A percentile compares a stretch with the other conserved stretches of the same genome.
These are phyloP conservation scores for Cephalopholis sonnerati DNA, from an alignment of 2,113 vertebrate genomes.

Conservation along the genomic window DNA sequence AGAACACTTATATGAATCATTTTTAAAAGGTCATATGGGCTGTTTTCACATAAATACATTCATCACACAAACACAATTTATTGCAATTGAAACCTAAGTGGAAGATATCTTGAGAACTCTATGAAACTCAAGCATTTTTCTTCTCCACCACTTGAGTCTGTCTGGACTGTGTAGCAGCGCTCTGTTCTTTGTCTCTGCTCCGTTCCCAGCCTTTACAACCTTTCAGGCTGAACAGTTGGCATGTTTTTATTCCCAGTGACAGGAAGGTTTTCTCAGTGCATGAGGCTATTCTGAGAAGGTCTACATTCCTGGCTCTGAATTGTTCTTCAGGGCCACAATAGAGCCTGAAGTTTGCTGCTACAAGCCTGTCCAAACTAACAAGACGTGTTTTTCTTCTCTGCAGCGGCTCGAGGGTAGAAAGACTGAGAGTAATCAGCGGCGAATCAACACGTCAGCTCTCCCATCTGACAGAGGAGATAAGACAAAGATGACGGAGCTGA, in stretches of 20 bases:
- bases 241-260: conserved; percentile 20
- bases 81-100: too few relatives aligned
- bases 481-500: not conserved
- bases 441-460: not conserved
- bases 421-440: not conserved
- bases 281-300: conserved; percentile 20
- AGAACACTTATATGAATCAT: too few relatives aligned
- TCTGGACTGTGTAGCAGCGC: not conserved
- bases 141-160: not conserved
- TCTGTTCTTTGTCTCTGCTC: not conserved
- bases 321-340: conserved; percentile 24
- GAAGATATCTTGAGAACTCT: too few relatives aligned
- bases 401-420: not conserved
- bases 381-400: conserved; percentile 7
- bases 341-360: conserved; percentile 20
- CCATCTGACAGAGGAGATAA: not conserved
- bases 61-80: too few relatives aligned
- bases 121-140: too few relatives aligned
- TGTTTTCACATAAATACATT: too few relatives aligned
- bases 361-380: conserved; percentile 27
- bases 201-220: not conserved
- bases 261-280: conserved; percentile 21
- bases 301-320: conserved; percentile 9
- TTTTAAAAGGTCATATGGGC: too few relatives aligned
- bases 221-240: not conserved